Evolutionary conservation across 2,888 invertebrate genomes (phyloP).

Genomic region (Colletes collaris): DNA sequence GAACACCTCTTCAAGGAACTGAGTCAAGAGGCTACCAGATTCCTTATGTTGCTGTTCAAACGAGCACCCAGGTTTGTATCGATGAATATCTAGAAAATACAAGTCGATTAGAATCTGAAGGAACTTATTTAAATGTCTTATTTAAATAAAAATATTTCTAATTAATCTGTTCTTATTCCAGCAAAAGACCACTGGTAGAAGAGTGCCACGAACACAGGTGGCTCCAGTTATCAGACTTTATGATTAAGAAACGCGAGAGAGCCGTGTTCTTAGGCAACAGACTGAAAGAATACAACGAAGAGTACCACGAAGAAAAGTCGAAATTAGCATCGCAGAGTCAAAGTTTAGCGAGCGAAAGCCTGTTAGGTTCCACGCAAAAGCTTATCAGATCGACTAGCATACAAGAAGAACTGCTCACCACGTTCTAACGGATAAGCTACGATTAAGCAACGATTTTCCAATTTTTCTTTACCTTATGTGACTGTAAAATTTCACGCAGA

Average conservation of each 20-base stretch:
- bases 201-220: slow-evolving; percentile 98
- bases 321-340: slow-evolving; percentile 86
- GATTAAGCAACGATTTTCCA: slow-evolving; percentile 70
- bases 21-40: slow-evolving; percentile 95
- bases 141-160: not conserved
- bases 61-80: slow-evolving; percentile 91
- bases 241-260: slow-evolving; percentile 95
- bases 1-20: slow-evolving; percentile 97
- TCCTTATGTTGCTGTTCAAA: slow-evolving; percentile 98
- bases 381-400: slow-evolving; percentile 92
- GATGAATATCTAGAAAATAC: not conserved
- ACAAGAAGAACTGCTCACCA: slow-evolving; percentile 91
- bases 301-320: slow-evolving; percentile 89
- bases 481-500: slow-evolving; percentile 59
- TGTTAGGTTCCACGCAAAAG: slow-evolving; percentile 85
- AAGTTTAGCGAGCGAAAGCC: slow-evolving; percentile 84
- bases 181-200: slow-evolving; percentile 96
- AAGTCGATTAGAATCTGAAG: no score
- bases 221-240: slow-evolving; percentile 95
- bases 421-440: slow-evolving; percentile 77
- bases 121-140: no score
- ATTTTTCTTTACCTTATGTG: slow-evolving; percentile 70
- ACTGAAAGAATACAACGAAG: slow-evolving; percentile 92
- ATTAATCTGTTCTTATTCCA: slow-evolving; percentile 81
- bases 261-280: slow-evolving; percentile 93